Evolutionary conservation across 2,888 invertebrate genomes (phyloP), one percentile per base, ranked within the genome.

Genomic region (Drosophila merina): DNA sequence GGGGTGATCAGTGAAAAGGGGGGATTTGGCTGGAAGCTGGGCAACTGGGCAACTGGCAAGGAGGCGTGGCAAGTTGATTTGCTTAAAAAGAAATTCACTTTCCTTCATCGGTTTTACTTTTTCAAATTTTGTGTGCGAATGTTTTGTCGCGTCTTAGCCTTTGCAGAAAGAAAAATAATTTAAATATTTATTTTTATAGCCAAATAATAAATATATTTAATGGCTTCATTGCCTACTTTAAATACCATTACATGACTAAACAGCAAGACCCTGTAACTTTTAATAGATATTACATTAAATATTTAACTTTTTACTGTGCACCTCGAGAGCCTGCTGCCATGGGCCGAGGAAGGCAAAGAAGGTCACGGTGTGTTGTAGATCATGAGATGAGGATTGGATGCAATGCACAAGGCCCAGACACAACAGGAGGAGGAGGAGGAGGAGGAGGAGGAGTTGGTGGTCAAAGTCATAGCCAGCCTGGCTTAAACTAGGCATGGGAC

Each of bases 21-120:
- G 76, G 47, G 44, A 44, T 50, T 47, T 57, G 45, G 45, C 4
- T 36, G 12, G n/a, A 4, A 3, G n/a, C 6, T n/a, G 6, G 36
- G 36, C n/a, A 36, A 36, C 36, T 36, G 36, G 50, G 64, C 20
- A 8, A 38, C 7, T 26, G 44, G 49, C 28, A 28, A 28, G 57
- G 66, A 47, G 79, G 76, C 62, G 44, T 52, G 62, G 88, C 84
- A 73, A 76, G 88, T 87, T 88, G 88, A 88, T 88, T 84, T 84
- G 84, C 80, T 88, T 88, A 85, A 75, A 80, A 85, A 85, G 89
- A 85, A 84, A 85, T 85, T 85, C 84, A 85, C 84, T 90, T 88
- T 88, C 90, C 90, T 90, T 88, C 70, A 79, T 51, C 48, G 55
- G 60, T 60, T 75, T 74, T 76, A 42, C 66, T 72, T 81, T 74